Evolutionary conservation across 2,113 vertebrate species (phyloP), one percentile per base, ranked within the genome.

Genomic region (Empidonax alnorum): DNA sequence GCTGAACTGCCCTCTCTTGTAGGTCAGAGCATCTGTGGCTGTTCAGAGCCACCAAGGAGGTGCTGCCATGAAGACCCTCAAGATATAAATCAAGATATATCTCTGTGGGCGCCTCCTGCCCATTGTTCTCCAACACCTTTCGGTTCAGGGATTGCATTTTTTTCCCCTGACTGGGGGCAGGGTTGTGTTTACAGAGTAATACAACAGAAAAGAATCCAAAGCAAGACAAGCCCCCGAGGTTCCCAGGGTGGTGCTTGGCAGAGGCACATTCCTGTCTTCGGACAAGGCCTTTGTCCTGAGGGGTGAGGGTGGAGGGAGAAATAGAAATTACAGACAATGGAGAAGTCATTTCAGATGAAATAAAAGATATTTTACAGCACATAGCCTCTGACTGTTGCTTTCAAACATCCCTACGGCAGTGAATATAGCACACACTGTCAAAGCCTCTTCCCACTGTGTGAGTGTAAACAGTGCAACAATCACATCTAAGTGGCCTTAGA

Each of bases 241-340:
- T 84, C 28, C 66, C 68, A 53, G 27, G 1, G 1, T 18, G 31
- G 50, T 59, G 24, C 37, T 61, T 66, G 79, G 84, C 79, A 91
- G 56, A 59, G n/a, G 21, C 27, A 72, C 59, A 15, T 22, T 66
- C 41, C 46, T 66, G 63, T 65, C 59, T 94, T 81, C 0, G 7
- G 75, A 84, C 58, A 89, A 92, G 59, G 41, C 62, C 62, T 87
- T 81, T 80, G 67, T 78, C 56, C 79, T 37, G 20, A 84, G 31
- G 30, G 11, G 22, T 16, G 24, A 5, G 10, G 10, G 21, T 71
- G 47, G 42, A 63, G 31, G 22, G 33, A 84, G 37, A 91, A 87
- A 62, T 3, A 94, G 42, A 84, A 91, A 39, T n/a, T 58, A 35
- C 47, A 87, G 55, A n/a, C 68, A 87, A 49, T 33, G 24, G 37